Evolutionary conservation across 2,888 invertebrate species (phyloP).

Genomic region (Aphodius sticticus): DNA sequence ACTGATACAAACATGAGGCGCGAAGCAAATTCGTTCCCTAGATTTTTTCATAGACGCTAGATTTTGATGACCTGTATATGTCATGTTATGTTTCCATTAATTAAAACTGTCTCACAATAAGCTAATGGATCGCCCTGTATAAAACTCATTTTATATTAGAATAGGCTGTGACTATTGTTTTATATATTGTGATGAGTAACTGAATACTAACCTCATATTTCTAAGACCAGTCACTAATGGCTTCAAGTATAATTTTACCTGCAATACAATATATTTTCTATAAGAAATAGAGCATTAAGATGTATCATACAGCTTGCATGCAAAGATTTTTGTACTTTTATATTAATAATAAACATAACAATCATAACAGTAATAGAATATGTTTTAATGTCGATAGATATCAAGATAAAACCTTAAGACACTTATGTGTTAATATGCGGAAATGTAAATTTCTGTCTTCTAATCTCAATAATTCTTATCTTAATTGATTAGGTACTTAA

Average conservation of each 20-base stretch:
- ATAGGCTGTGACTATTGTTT: slow-evolving; percentile 6
- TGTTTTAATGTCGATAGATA: background rate
- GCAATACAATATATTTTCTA: background rate
- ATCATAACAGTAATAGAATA: background rate
- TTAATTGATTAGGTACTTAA: too few relatives aligned
- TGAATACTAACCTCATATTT: slow-evolving; percentile 17
- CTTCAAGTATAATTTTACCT: slow-evolving; percentile 6
- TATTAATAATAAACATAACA: background rate
- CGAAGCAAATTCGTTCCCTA: too few relatives aligned
- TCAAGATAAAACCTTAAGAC: too few relatives aligned
- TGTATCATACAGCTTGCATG: background rate
- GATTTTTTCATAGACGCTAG: too few relatives aligned
- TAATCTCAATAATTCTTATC: too few relatives aligned
- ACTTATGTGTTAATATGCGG: too few relatives aligned
- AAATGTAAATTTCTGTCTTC: too few relatives aligned
- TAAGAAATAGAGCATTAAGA: background rate
- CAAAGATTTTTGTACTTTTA: background rate
- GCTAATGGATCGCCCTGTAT: too few relatives aligned
- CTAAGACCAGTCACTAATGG: background rate
- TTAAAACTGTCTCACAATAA: too few relatives aligned
- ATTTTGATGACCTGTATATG: too few relatives aligned
- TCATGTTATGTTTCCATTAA: too few relatives aligned
- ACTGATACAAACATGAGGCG: too few relatives aligned
- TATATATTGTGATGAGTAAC: background rate
- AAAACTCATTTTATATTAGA: background rate